These are phyloP conservation scores for Sthenelais limicola DNA, from an alignment of 2,888 invertebrate genomes.

Conservation along the genomic window DNA sequence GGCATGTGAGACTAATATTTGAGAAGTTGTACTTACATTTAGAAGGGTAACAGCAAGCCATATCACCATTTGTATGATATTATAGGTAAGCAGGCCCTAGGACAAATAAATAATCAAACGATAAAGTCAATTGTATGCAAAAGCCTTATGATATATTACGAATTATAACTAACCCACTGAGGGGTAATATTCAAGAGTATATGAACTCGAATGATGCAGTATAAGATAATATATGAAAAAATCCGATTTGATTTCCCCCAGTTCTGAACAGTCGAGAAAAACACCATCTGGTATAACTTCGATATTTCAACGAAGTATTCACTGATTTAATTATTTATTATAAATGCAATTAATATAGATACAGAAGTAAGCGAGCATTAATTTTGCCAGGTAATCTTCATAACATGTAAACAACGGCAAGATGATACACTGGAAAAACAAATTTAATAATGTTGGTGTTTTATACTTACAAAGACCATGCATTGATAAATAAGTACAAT, in stretches of 20 bases:
- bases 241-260: too few relatives aligned
- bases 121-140: not conserved
- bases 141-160: not conserved
- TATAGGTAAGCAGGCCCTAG: conserved; percentile 41
- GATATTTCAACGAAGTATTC: too few relatives aligned
- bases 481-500: conserved; percentile 42
- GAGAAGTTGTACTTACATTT: conserved; percentile 25
- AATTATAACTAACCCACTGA: too few relatives aligned
- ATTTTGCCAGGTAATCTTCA: too few relatives aligned
- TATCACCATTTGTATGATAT: conserved; percentile 43
- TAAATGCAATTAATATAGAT: not conserved
- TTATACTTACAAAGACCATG: conserved; percentile 40
- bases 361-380: too few relatives aligned
- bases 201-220: too few relatives aligned
- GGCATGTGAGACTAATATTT: too few relatives aligned
- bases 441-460: not conserved
- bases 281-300: too few relatives aligned
- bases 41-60: conserved; percentile 38
- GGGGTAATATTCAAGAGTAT: too few relatives aligned
- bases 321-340: too few relatives aligned
- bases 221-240: too few relatives aligned
- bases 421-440: not conserved
- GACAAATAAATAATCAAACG: not conserved
- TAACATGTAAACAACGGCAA: not conserved
- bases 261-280: too few relatives aligned